A percentile compares a stretch with the other conserved stretches of the same genome.
These are phyloP conservation scores for Nesogale talazaci DNA, from an alignment of 2,113 vertebrate genomes.

Conservation along the genomic window DNA sequence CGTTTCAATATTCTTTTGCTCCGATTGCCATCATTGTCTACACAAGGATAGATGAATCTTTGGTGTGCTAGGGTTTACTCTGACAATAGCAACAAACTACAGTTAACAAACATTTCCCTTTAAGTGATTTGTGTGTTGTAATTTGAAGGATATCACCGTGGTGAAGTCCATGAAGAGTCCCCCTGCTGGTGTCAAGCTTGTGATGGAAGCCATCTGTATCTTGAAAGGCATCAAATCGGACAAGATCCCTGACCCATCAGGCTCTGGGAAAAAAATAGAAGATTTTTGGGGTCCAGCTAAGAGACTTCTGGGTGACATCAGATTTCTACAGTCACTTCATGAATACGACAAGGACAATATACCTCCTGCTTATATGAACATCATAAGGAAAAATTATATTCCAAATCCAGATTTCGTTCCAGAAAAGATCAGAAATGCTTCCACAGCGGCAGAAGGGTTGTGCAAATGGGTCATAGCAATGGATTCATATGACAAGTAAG, in stretches of 20 bases:
- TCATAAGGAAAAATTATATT: slow-evolving; percentile 93
- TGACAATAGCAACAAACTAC: background rate
- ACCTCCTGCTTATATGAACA: slow-evolving; percentile 86
- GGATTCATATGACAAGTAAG: slow-evolving; percentile 93
- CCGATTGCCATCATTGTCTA: background rate
- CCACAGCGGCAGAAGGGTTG: slow-evolving; percentile 93
- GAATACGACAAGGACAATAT: slow-evolving; percentile 96
- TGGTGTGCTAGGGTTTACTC: background rate
- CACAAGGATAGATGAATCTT: background rate
- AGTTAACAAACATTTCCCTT: background rate
- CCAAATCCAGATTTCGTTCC: slow-evolving; percentile 95
- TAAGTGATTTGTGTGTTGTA: slow-evolving; percentile 16
- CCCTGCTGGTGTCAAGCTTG: slow-evolving; percentile 92
- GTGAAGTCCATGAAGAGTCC: slow-evolving; percentile 97
- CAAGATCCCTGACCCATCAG: slow-evolving; percentile 91
- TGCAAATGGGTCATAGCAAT: slow-evolving; percentile 95
- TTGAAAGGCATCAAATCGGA: slow-evolving; percentile 95
- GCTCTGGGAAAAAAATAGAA: slow-evolving; percentile 92
- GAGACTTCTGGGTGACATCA: slow-evolving; percentile 93
- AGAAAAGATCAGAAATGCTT: slow-evolving; percentile 94
- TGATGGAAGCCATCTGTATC: slow-evolving; percentile 96
- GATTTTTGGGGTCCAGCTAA: slow-evolving; percentile 96
- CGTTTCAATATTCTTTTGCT: background rate
- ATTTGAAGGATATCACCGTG: slow-evolving; percentile 92
- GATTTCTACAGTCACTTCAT: slow-evolving; percentile 93